phyloP scores from a whole-genome alignment of 2,797 vertebrate genomes.

The Anomalospiza imberbis region DNA sequence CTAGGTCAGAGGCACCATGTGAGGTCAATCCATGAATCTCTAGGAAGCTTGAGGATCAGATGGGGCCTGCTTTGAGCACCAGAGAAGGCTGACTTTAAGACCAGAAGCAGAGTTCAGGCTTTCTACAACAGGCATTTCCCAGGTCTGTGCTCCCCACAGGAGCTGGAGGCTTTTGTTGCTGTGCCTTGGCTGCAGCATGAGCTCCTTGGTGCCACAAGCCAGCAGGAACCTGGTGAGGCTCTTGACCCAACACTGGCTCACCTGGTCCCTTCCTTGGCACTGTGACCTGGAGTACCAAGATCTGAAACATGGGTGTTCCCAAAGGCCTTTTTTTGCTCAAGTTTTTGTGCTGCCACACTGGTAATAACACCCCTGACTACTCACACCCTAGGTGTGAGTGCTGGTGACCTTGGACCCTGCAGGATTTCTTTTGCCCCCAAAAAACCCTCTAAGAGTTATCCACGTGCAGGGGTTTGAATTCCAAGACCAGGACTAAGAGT shows the following conservation, averaged over 20 bases:
- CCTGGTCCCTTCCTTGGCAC: neutral
- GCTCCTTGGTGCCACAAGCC: neutral
- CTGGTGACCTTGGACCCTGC: neutral
- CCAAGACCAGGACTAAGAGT: neutral
- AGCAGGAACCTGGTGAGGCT: neutral
- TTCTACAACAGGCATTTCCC: neutral
- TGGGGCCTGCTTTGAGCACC: neutral
- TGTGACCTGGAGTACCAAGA: neutral
- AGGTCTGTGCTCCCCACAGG: neutral
- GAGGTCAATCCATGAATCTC: neutral
- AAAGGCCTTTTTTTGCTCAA: neutral
- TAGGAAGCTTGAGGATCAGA: neutral
- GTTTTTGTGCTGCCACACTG: neutral
- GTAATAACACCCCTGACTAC: neutral
- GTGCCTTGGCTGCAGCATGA: neutral
- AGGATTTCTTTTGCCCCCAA: neutral
- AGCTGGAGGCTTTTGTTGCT: neutral
- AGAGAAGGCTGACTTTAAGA: neutral
- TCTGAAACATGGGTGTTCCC: fast-evolving
- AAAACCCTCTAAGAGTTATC: neutral
- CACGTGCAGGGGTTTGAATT: neutral
- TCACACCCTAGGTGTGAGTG: neutral
- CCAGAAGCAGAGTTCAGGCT: neutral
- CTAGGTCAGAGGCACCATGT: neutral
- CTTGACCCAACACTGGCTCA: neutral